phyloP scores from a whole-genome alignment of 2,113 vertebrate genomes.

The Chrysochloris asiatica region DNA sequence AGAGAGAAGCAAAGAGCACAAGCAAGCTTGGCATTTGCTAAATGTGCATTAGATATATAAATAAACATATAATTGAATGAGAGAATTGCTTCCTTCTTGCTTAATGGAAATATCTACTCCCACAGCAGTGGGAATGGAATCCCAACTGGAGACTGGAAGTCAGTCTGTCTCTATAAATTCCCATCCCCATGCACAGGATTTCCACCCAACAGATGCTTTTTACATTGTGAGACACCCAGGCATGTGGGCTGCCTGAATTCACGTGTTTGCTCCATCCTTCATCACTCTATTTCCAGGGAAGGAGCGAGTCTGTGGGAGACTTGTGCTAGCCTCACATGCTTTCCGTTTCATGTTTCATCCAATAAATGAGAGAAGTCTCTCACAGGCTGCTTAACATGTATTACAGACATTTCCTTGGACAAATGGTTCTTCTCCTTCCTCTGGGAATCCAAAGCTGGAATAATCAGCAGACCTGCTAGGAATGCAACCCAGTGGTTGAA shows the following conservation, averaged over 20 bases:
- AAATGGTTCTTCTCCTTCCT: conserved; percentile 59
- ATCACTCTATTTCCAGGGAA: conserved; percentile 73
- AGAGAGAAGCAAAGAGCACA: background rate
- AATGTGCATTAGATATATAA: background rate
- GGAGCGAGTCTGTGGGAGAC: conserved; percentile 63
- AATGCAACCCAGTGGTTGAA: background rate
- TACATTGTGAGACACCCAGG: conserved; percentile 69
- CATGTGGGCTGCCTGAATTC: conserved; percentile 67
- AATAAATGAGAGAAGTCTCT: conserved; percentile 64
- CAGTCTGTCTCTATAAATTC: conserved; percentile 73
- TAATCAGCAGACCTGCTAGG: conserved; percentile 49
- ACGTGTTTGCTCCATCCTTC: conserved; percentile 70
- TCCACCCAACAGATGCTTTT: conserved; percentile 79
- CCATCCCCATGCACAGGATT: conserved; percentile 63
- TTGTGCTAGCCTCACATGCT: conserved; percentile 66
- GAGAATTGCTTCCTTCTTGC: conserved; percentile 39
- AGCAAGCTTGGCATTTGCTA: background rate
- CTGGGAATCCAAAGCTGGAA: conserved; percentile 45
- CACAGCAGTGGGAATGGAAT: conserved; percentile 49
- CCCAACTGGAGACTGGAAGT: conserved; percentile 50
- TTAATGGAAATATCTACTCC: conserved; percentile 54
- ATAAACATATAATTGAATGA: background rate
- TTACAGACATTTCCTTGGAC: conserved; percentile 76
- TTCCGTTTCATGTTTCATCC: conserved; percentile 82
- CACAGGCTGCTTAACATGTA: conserved; percentile 65